Percentiles rank a stretch among this genome's conserved stretches.
Evolutionary conservation across 1,140 invertebrate genomes (phyloP).

Genomic region (Neodiprion lecontei): DNA sequence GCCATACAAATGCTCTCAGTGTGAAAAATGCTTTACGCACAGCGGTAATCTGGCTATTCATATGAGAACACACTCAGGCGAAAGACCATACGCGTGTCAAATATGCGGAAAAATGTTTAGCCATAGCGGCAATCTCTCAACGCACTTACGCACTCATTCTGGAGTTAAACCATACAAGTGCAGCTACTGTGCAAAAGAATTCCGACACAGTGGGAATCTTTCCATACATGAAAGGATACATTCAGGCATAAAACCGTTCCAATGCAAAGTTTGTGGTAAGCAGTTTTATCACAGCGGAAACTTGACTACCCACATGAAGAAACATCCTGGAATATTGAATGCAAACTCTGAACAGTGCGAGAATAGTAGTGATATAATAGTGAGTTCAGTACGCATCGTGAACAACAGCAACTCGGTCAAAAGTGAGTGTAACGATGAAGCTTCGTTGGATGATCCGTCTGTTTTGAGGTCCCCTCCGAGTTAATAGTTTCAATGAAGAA

Average conservation of each 20-base stretch:
- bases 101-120: conserved; percentile 67
- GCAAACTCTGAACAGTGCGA: conserved; percentile 33
- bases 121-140: conserved; percentile 65
- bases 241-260: conserved; percentile 67
- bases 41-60: conserved; percentile 69
- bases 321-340: conserved; percentile 40
- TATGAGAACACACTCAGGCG: conserved; percentile 66
- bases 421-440: background rate
- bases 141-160: conserved; percentile 66
- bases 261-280: conserved; percentile 74
- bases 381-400: conserved; percentile 18
- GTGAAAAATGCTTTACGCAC: conserved; percentile 73
- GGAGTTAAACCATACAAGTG: conserved; percentile 66
- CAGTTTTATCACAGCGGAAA: conserved; percentile 73
- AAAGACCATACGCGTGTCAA: conserved; percentile 68
- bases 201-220: conserved; percentile 65
- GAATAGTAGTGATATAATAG: conserved; percentile 30
- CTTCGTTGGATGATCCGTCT: conserved; percentile 2
- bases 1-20: conserved; percentile 75
- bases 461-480: background rate
- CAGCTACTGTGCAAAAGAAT: conserved; percentile 62
- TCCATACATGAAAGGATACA: conserved; percentile 64
- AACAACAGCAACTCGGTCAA: background rate
- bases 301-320: conserved; percentile 62
- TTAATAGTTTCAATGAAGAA: background rate